Evolutionary conservation across 2,113 vertebrate species (phyloP), one percentile per base, ranked within the genome.

Genomic region (Anas platyrhynchos): DNA sequence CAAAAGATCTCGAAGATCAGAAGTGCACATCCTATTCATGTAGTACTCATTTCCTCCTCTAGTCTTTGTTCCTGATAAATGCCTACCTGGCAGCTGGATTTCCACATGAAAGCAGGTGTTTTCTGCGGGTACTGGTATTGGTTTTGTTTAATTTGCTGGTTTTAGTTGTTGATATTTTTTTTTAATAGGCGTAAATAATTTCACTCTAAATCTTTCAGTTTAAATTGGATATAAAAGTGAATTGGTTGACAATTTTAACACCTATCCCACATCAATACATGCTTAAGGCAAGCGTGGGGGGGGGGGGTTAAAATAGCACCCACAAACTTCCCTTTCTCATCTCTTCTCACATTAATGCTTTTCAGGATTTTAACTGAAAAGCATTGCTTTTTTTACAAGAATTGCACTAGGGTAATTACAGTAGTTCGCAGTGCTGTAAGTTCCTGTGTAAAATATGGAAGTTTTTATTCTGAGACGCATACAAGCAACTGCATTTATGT

Each of bases 401-500:
- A 46, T 15, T 72, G 21, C 52, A 55, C 7, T 32, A 36, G 16
- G 23, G 17, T 32, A 83, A 27, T 1, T 20, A 61, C 23, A 82
- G 32, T 11, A 3, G 8, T 68, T 82, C 52, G 67, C 71, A 68
- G 12, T 31, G 9, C 29, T 23, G 11, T 72, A 16, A 46, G 18
- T 61, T 65, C 54, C 21, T 25, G 11, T 25, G 73, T 16, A 46
- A 36, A 90, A 38, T 2, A 2, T 9, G 29, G 13, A 54, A 73
- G 12, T 29, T 71, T 3, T 6, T 58, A 15, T 43, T 62, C 4
- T 36, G 52, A 80, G 90, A 46, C 15, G 55, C 34, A 83, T 29
- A 22, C 0, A 0, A 80, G 38, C 48, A 83, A 72, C 69, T 83
- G 10, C n/a, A 56, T n/a, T 67, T 75, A 20, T 17, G 8, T 5